phyloP scores from a whole-genome alignment of 2,888 invertebrate genomes.

The Peribatodes rhomboidaria region DNA sequence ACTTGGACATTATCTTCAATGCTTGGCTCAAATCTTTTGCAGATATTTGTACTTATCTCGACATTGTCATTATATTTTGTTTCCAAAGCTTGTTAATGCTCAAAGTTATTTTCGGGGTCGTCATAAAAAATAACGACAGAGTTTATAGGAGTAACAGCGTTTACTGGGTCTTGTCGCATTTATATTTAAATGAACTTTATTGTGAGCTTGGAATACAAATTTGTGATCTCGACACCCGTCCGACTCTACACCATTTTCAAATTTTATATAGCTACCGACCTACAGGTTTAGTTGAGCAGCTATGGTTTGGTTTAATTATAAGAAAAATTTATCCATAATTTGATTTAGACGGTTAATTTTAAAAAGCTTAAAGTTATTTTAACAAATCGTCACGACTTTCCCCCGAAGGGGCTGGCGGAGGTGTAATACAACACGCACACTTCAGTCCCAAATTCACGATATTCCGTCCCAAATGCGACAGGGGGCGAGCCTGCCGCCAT shows the following conservation, averaged over 20 bases:
- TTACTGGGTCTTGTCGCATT: constrained; percentile 79
- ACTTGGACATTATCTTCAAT: background rate
- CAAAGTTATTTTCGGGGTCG: constrained; percentile 66
- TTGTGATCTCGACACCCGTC: constrained; percentile 74
- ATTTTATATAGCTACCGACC: constrained; percentile 56
- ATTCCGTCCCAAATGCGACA: no score
- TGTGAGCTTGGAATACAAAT: constrained; percentile 81
- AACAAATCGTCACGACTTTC: no score
- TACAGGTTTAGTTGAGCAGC: constrained; percentile 5
- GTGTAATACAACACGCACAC: no score
- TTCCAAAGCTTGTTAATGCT: constrained; percentile 66
- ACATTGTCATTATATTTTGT: constrained; percentile 60
- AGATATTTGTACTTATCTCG: constrained; percentile 43
- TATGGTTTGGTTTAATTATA: constrained; percentile 6
- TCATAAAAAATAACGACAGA: constrained; percentile 74
- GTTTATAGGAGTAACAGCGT: constrained; percentile 73
- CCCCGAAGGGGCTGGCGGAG: no score
- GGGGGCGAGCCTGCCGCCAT: no score
- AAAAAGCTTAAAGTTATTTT: no score
- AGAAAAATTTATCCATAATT: background rate
- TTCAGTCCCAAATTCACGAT: no score
- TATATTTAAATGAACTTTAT: constrained; percentile 83
- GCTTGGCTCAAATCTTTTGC: constrained; percentile 17
- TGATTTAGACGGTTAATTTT: background rate
- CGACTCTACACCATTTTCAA: constrained; percentile 61